Evolutionary conservation across 2,113 vertebrate species (phyloP), one percentile per base, ranked within the genome.

Genomic region (Mungos mungo): DNA sequence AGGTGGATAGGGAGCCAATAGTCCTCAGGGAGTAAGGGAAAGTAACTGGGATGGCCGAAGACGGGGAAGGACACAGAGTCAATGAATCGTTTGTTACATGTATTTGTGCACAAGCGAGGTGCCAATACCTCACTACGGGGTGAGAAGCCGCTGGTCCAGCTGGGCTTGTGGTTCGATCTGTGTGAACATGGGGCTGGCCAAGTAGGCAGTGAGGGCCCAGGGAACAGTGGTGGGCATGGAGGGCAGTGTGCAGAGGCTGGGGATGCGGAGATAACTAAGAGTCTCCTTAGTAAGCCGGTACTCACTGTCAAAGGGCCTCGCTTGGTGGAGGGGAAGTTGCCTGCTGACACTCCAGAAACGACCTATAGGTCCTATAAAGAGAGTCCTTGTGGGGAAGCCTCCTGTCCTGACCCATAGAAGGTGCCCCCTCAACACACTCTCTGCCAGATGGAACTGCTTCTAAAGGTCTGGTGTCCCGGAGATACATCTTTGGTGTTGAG

Each of bases 11-110:
- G 5, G 50, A 65, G 29, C 38, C 84, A 12, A 0, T 0, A 9
- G 15, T 11, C 18, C 2, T 4, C 15, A 2, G 38, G 18, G 8
- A 41, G 27, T 1, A 0, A 41, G 27, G 10, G 14, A 5, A 31
- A 29, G 2, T 12, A 16, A 14, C 33, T 0, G 2, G 14, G 27
- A 66, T 35, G 18, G 18, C n/a, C 18, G 60, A 69, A 33, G 0
- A 29, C 0, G 2, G n/a, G 47, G 5, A 77, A 57, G 25, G 25
- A 50, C 52, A n/a, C 47, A 13, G 3, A 35, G 41, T 33, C 11
- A 0, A 10, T 0, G 14, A 25, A 11, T 45, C 31, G 0, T n/a
- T 68, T 54, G 50, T 92, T 45, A 19, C 38, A 10, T 4, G 50
- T 11, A n/a, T 35, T 38, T 8, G 68, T 2, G 35, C 16, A 41